Evolutionary conservation across 2,888 invertebrate species (phyloP), one percentile per base, ranked within the genome.

Genomic region (Cantharis flavilabris): DNA sequence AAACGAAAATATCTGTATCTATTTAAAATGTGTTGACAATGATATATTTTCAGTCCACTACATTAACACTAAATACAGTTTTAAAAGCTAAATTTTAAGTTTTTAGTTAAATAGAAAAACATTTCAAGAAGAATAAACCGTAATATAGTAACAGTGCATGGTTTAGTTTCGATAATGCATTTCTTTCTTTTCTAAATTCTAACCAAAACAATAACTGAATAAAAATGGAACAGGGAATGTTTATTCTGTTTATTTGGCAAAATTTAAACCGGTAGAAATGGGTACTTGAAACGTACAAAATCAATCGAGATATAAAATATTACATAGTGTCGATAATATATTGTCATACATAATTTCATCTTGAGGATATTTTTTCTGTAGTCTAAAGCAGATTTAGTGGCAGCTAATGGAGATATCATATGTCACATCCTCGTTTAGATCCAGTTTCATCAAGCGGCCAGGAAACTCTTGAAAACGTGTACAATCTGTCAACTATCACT

Each of bases 391-490:
- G 70, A 72, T 76, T 76, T 76, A 76, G 72, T 73, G 70, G 72
- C 63, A 78, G 77, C 81, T 82, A 82, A 82, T 82, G 82, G 82
- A 77, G 81, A 76, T 82, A 81, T 82, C 81, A 79, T 82, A 80
- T 82, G 79, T 81, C 82, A 81, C 82, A 81, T 81, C 81, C 82
- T 81, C 79, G 80, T 78, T 80, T 75, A 77, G 81, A 78, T 83
- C 83, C 80, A 80, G 82, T 83, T 83, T 83, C 83, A 82, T 81
- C 81, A 81, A 80, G 80, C 81, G 82, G 79, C 76, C 82, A 80
- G 82, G 82, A 83, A 84, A 81, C 79, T 79, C 81, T 82, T 80
- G 79, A 84, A 83, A 81, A 79, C 81, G 83, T 82, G 84, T 83
- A 83, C 83, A 84, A 83, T 83, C 84, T 83, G 84, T 83, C 84